Evolutionary conservation across 2,113 vertebrate species (phyloP).

Genomic region (Tachysurus vachellii): DNA sequence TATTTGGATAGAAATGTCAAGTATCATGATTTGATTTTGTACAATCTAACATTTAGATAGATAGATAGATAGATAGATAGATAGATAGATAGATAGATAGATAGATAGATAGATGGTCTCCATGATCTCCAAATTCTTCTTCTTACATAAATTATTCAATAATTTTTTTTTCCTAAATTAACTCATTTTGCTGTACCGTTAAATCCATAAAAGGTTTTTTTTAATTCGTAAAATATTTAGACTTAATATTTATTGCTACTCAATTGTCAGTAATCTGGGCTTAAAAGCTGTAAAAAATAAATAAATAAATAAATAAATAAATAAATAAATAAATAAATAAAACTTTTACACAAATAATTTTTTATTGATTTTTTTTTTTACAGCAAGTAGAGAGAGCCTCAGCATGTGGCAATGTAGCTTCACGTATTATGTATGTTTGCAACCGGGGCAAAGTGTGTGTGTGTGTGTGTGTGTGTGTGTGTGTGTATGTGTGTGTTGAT

Average conservation of each 20-base stretch:
- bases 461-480: conserved; percentile 8
- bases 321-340: not conserved
- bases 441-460: not conserved
- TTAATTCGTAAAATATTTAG: no score
- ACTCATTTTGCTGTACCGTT: not conserved
- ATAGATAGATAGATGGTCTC: not conserved
- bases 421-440: not conserved
- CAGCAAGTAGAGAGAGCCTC: not conserved
- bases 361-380: not conserved
- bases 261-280: not conserved
- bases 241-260: no score
- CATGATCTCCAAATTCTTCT: not conserved
- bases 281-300: not conserved
- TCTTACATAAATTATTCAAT: not conserved
- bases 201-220: not conserved
- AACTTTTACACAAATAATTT: not conserved
- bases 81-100: no score
- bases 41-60: not conserved
- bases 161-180: not conserved
- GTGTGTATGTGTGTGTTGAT: not conserved
- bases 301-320: not conserved
- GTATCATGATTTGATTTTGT: not conserved
- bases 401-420: conserved; percentile 2
- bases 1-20: no score
- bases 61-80: not conserved